Evolutionary conservation across 2,113 vertebrate genomes (phyloP).

Genomic region (Ophiodon elongatus): DNA sequence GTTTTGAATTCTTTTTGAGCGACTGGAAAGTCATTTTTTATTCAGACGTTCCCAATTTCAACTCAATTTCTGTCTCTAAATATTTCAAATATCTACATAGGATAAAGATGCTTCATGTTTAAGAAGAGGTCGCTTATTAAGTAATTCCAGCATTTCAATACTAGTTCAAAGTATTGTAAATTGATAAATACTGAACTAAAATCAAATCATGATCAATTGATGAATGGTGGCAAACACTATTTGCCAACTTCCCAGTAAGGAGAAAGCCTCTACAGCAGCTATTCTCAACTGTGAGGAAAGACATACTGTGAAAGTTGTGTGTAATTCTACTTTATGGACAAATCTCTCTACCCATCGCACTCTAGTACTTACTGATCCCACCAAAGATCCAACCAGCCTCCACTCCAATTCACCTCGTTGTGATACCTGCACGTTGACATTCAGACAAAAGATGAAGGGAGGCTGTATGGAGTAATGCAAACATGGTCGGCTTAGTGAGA

Average conservation of each 20-base stretch:
- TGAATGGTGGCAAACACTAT: neutral
- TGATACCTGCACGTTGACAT: neutral
- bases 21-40: slow-evolving; percentile 48
- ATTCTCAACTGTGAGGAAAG: neutral
- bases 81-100: slow-evolving; percentile 14
- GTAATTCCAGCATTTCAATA: neutral
- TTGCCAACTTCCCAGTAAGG: neutral
- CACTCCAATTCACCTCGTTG: neutral
- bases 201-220: neutral
- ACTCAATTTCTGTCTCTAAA: slow-evolving; percentile 29
- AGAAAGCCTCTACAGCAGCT: neutral
- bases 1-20: slow-evolving; percentile 47
- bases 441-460: neutral
- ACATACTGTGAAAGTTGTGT: neutral
- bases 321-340: neutral
- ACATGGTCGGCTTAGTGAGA: neutral
- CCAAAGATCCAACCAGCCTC: neutral
- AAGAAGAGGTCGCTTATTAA: neutral
- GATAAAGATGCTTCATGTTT: slow-evolving; percentile 2
- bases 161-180: neutral
- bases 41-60: slow-evolving; percentile 40
- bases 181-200: neutral
- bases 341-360: neutral
- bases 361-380: neutral
- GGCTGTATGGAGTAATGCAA: neutral